Evolutionary conservation across 2,113 vertebrate genomes (phyloP).

Genomic region (Arenaria interpres): DNA sequence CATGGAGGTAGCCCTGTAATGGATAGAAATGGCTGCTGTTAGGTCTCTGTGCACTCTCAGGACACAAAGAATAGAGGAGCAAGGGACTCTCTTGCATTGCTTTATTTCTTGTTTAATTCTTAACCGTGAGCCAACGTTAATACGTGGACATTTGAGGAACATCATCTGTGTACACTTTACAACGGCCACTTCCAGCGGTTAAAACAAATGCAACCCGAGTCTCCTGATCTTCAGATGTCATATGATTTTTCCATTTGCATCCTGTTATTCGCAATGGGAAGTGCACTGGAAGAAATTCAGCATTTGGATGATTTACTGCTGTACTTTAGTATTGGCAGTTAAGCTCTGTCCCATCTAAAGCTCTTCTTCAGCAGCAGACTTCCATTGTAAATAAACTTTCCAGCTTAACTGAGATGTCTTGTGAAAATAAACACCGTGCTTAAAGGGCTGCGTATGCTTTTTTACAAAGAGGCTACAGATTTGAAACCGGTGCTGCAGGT

Average conservation of each 20-base stretch:
- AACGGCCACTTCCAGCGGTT: neutral
- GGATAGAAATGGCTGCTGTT: neutral
- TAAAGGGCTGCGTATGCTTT: neutral
- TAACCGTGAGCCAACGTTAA: accelerated
- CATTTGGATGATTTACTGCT: neutral
- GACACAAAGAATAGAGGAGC: neutral
- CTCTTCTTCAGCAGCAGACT: conserved; percentile 13
- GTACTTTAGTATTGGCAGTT: neutral
- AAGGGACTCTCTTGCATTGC: accelerated
- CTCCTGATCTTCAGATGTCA: neutral
- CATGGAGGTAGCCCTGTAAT: neutral
- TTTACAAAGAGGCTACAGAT: neutral
- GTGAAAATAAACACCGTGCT: neutral
- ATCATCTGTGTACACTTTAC: neutral
- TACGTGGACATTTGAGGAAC: neutral
- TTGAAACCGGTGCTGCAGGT: neutral
- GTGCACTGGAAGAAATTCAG: neutral
- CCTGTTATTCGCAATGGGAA: neutral
- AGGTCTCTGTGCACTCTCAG: neutral
- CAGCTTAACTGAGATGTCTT: neutral
- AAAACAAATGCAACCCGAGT: neutral
- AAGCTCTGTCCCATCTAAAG: neutral
- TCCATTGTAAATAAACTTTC: conserved; percentile 10
- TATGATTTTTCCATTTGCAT: neutral
- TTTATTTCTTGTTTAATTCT: neutral